Percentiles rank a stretch among this genome's conserved stretches.
These are phyloP conservation scores for Orycteropus afer DNA, from an alignment of 2,113 vertebrate genomes.

Conservation along the genomic window DNA sequence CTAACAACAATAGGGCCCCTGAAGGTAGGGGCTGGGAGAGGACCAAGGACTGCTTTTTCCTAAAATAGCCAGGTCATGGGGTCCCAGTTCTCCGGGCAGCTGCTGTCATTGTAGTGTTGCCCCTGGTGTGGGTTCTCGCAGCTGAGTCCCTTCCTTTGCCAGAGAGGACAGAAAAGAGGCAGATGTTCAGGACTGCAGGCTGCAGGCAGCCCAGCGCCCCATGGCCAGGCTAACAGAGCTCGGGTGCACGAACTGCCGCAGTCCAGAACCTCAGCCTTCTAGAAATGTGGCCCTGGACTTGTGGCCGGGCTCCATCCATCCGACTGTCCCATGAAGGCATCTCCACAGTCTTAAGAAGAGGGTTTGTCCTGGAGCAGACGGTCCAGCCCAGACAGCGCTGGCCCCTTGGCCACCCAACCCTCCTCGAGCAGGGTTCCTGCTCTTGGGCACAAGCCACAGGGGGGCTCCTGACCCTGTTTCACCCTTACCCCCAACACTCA, in stretches of 20 bases:
- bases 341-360: not conserved
- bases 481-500: not conserved
- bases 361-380: not conserved
- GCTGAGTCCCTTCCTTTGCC: not conserved
- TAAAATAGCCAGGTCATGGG: not conserved
- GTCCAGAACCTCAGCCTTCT: not conserved
- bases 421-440: too few species aligned
- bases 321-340: too few species aligned
- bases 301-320: too few species aligned
- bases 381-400: not conserved
- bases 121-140: not conserved
- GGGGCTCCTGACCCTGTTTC: not conserved
- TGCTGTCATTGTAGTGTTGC: not conserved
- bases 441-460: not conserved
- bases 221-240: too few species aligned
- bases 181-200: not conserved
- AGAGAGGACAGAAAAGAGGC: not conserved
- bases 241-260: too few species aligned
- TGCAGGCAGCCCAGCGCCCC: not conserved
- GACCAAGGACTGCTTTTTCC: not conserved
- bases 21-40: not conserved
- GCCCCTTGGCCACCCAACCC: too few species aligned
- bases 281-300: not conserved
- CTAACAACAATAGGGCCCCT: not conserved
- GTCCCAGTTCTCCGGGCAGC: not conserved